These are phyloP conservation scores for Hydriomena furcata DNA, from an alignment of 2,888 invertebrate genomes.

Conservation along the genomic window DNA sequence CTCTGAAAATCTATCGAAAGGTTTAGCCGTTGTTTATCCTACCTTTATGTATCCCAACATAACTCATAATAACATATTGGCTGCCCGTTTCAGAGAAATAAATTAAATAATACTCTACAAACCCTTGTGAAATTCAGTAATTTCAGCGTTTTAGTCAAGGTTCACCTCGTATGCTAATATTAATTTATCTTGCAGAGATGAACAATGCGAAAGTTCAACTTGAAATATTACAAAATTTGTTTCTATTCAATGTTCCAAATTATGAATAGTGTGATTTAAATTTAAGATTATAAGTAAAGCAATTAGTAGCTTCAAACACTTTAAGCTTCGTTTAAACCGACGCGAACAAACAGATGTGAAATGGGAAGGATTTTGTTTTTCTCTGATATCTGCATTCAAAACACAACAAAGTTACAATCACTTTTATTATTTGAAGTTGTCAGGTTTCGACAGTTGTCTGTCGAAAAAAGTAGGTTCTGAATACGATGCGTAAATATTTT, in stretches of 20 bases:
- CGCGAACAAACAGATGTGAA: too few species aligned
- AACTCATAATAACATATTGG: constrained; percentile 23
- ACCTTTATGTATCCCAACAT: constrained; percentile 36
- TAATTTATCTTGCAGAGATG: background rate
- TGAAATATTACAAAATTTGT: background rate
- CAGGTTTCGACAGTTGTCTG: too few species aligned
- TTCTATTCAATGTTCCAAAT: background rate
- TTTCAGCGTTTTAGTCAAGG: constrained; percentile 15
- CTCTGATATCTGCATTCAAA: too few species aligned
- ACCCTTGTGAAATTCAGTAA: constrained; percentile 8
- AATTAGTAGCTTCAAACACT: too few species aligned
- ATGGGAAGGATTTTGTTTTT: too few species aligned
- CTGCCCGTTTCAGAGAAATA: constrained; percentile 17
- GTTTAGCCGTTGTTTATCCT: constrained; percentile 40
- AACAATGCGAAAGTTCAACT: background rate
- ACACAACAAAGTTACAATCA: too few species aligned
- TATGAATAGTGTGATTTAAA: background rate
- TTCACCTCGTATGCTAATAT: background rate
- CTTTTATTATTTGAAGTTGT: too few species aligned
- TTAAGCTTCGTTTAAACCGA: too few species aligned
- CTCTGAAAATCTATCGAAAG: constrained; percentile 50
- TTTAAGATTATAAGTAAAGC: background rate
- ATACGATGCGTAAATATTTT: too few species aligned
- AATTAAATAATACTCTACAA: constrained; percentile 22
- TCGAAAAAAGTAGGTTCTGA: too few species aligned